phyloP scores from a whole-genome alignment of 2,113 vertebrate genomes.

The Gambusia affinis region DNA sequence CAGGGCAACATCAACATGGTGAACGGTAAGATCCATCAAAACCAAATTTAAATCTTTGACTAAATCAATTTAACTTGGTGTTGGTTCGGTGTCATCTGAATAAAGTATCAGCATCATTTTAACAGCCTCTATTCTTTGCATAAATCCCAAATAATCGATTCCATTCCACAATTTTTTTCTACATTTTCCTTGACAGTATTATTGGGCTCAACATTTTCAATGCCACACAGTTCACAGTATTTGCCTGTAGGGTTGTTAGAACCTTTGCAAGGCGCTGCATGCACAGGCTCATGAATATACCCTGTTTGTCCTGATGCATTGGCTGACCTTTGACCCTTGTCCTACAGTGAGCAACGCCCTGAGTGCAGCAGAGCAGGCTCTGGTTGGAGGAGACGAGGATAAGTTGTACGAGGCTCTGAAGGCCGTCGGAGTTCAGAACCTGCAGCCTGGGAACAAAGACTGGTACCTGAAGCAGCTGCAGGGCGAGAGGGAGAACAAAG shows the following conservation, averaged over 20 bases:
- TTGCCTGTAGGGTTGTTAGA: neutral
- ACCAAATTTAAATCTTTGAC: too few relatives aligned
- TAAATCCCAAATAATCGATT: too few relatives aligned
- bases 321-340: neutral
- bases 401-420: slow-evolving; percentile 84
- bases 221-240: neutral
- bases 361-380: slow-evolving; percentile 81
- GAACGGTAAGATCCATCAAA: slow-evolving; percentile 82
- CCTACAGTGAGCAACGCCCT: slow-evolving; percentile 83
- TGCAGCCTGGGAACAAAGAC: slow-evolving; percentile 87
- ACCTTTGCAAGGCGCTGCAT: neutral
- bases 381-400: slow-evolving; percentile 77
- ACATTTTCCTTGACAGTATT: too few relatives aligned
- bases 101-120: too few relatives aligned
- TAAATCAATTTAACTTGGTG: too few relatives aligned
- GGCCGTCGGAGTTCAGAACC: slow-evolving; percentile 83
- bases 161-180: too few relatives aligned
- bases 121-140: too few relatives aligned
- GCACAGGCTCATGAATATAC: too few relatives aligned
- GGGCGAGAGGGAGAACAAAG: slow-evolving; percentile 84
- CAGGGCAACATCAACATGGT: slow-evolving; percentile 97
- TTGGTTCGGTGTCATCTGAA: too few relatives aligned
- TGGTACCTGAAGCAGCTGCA: slow-evolving; percentile 96
- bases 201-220: too few relatives aligned
- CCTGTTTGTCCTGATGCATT: neutral